Percentiles rank a stretch among this genome's conserved stretches.
Conservation (phyloP, 2,888 invertebrate species). For the Diplolepis rosae region DNA sequence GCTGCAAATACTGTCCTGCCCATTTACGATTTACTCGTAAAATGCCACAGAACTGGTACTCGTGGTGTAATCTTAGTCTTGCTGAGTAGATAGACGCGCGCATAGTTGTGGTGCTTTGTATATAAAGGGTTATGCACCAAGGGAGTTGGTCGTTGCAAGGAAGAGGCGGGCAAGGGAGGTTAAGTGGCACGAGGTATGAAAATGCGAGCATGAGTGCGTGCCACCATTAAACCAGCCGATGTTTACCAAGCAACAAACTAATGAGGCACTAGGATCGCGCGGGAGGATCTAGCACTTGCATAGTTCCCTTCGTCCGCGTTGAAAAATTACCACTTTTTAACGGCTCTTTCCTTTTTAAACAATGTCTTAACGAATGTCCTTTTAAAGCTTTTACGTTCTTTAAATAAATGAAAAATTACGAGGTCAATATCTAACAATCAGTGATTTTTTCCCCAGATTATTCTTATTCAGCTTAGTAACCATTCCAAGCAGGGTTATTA, state of each 20-base stretch:
- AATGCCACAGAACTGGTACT: too few relatives aligned
- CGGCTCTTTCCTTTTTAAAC: slow-evolving; percentile 16
- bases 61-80: background rate
- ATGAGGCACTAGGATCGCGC: slow-evolving; percentile 50
- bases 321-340: slow-evolving; percentile 20
- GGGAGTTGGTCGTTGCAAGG: background rate
- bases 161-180: background rate
- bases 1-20: slow-evolving; percentile 37
- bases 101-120: background rate
- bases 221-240: slow-evolving; percentile 47
- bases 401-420: background rate
- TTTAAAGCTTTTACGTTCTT: background rate
- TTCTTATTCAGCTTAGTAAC: too few relatives aligned
- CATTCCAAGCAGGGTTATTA: too few relatives aligned
- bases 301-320: slow-evolving; percentile 7
- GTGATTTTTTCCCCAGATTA: too few relatives aligned
- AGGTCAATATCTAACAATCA: too few relatives aligned
- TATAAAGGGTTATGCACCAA: slow-evolving; percentile 4
- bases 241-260: slow-evolving; percentile 54
- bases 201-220: slow-evolving; percentile 46
- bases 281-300: slow-evolving; percentile 36
- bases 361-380: slow-evolving; percentile 24
- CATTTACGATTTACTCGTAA: slow-evolving; percentile 33
- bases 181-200: slow-evolving; percentile 34
- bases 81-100: background rate